phyloP scores from a whole-genome alignment of 1,140 invertebrate genomes.

The Sycobia sp. region DNA sequence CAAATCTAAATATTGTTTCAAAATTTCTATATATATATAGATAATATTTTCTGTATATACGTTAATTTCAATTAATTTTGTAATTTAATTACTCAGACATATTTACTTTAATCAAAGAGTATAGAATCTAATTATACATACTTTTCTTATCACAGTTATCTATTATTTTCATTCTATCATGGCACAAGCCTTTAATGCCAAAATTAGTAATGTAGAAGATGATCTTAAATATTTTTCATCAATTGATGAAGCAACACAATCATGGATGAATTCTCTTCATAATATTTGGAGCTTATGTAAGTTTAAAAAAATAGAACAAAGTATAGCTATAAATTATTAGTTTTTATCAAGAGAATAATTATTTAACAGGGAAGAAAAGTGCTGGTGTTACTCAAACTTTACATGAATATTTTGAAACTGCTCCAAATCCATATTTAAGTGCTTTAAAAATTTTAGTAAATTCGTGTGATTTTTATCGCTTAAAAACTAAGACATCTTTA shows the following conservation, averaged over 20 bases:
- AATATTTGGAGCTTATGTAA: constrained; percentile 51
- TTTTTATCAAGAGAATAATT: too few relatives aligned
- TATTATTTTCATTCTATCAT: neutral
- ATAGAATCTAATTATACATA: too few relatives aligned
- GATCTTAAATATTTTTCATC: constrained; percentile 35
- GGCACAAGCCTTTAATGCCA: neutral
- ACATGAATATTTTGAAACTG: constrained; percentile 57
- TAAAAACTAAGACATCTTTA: constrained; percentile 64
- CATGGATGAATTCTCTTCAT: constrained; percentile 48
- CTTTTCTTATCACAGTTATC: neutral
- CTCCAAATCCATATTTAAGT: constrained; percentile 64
- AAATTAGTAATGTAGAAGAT: neutral
- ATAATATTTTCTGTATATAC: too few relatives aligned
- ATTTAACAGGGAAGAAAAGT: constrained; percentile 64
- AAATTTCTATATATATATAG: too few relatives aligned
- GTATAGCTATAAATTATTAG: too few relatives aligned
- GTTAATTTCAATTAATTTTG: too few relatives aligned
- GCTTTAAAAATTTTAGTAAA: constrained; percentile 65
- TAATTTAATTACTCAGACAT: too few relatives aligned
- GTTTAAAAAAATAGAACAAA: constrained; percentile 20
- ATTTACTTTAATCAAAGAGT: neutral
- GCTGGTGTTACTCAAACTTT: constrained; percentile 61
- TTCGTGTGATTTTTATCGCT: constrained; percentile 63
- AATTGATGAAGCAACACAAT: constrained; percentile 49
- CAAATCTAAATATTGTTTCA: too few relatives aligned